A percentile compares a stretch with the other conserved stretches of the same genome.
Conservation (phyloP, 2,888 invertebrate genomes). For the Acrobasis suavella region DNA sequence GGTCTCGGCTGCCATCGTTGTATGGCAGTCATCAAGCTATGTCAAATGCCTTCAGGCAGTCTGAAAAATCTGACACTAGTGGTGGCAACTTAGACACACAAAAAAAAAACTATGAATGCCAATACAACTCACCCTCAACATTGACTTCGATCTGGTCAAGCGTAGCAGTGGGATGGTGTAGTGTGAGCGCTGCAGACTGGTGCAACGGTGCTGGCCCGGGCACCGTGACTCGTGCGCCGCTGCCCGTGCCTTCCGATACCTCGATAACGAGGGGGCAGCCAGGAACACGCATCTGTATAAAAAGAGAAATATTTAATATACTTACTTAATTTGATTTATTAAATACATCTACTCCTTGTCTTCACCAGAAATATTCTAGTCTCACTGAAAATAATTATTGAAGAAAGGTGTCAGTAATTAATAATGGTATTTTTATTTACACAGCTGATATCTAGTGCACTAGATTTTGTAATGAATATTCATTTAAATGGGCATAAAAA, state of each 20-base stretch:
- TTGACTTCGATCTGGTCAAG: slow-evolving; percentile 97
- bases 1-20: too few species aligned
- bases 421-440: slow-evolving; percentile 8
- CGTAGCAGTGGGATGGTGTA: slow-evolving; percentile 93
- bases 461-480: background rate
- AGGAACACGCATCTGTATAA: slow-evolving; percentile 84
- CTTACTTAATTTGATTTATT: too few species aligned
- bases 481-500: background rate
- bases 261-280: slow-evolving; percentile 96
- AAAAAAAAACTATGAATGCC: too few species aligned
- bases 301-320: background rate
- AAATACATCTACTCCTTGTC: too few species aligned
- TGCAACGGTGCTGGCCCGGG: slow-evolving; percentile 88
- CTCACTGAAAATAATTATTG: background rate
- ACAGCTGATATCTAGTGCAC: slow-evolving; percentile 9
- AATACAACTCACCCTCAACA: slow-evolving; percentile 92
- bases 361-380: too few species aligned
- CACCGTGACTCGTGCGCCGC: slow-evolving; percentile 86
- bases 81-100: too few species aligned
- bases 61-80: too few species aligned
- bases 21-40: too few species aligned
- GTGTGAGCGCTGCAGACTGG: slow-evolving; percentile 86
- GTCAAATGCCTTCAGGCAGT: too few species aligned
- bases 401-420: background rate
- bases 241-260: slow-evolving; percentile 83